A percentile compares a stretch with the other conserved stretches of the same genome.
phyloP scores from a whole-genome alignment of 2,113 vertebrate species.

The Mesitornis unicolor region DNA sequence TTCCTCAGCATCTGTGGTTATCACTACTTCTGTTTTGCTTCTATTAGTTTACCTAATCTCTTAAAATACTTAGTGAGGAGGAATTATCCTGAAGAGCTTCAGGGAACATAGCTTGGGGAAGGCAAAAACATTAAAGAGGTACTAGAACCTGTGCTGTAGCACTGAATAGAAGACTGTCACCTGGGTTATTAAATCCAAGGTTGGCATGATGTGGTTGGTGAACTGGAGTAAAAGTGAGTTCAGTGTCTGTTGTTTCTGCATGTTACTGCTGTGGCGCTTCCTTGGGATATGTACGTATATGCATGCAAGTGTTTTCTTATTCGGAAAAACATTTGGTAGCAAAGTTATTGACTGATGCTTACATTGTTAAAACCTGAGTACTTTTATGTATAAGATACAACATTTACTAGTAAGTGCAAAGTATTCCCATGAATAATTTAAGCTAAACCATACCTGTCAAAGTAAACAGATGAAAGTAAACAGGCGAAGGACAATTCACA shows the following conservation, averaged over 20 bases:
- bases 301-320: not conserved
- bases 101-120: not conserved
- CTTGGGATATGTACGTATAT: not conserved
- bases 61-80: not conserved
- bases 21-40: not conserved
- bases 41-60: not conserved
- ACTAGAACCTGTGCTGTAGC: not conserved
- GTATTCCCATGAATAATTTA: not conserved
- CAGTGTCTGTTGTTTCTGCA: fast-evolving
- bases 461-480: not conserved
- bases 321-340: not conserved
- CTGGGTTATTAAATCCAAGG: fast-evolving
- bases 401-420: not conserved
- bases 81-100: not conserved
- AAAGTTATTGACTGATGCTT: not conserved
- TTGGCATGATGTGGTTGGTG: not conserved
- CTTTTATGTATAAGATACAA: not conserved
- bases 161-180: not conserved
- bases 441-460: not conserved
- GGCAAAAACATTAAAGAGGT: not conserved
- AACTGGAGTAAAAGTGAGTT: not conserved
- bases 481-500: not conserved
- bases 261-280: not conserved
- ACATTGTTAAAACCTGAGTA: not conserved
- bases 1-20: not conserved